These are phyloP conservation scores for Sipha maydis DNA, from an alignment of 2,888 invertebrate genomes.

Conservation along the genomic window DNA sequence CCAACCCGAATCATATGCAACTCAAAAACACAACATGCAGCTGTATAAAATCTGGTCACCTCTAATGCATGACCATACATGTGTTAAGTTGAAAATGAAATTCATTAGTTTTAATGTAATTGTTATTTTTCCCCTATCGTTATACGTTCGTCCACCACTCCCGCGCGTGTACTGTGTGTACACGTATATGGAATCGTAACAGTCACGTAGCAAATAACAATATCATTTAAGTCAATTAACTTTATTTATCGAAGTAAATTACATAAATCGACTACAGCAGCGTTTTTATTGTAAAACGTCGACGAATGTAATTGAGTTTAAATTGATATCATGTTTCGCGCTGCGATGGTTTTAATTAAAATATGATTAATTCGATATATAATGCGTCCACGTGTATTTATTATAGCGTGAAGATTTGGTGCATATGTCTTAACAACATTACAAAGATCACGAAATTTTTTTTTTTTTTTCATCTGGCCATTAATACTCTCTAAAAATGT, in stretches of 20 bases:
- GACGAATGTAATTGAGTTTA: neutral
- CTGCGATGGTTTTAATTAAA: too few species aligned
- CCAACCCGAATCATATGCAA: too few species aligned
- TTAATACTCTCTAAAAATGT: too few species aligned
- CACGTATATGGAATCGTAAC: neutral
- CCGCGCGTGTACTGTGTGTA: neutral
- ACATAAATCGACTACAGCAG: neutral
- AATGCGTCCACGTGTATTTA: too few species aligned
- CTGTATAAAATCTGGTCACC: neutral
- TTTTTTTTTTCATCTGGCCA: too few species aligned
- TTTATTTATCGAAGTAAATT: neutral
- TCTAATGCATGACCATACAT: neutral
- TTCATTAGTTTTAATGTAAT: neutral
- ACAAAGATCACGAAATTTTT: too few species aligned
- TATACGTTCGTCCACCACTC: too few species aligned
- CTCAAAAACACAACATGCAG: neutral
- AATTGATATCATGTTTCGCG: neutral
- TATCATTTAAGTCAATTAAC: constrained; percentile 11
- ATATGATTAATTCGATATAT: too few species aligned
- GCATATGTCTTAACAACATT: too few species aligned
- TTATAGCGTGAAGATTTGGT: too few species aligned
- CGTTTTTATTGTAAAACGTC: neutral
- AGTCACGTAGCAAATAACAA: neutral
- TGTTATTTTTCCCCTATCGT: neutral
- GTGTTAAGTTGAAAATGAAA: neutral